phyloP scores from a whole-genome alignment of 2,113 vertebrate genomes.

The Jaculus jaculus region DNA sequence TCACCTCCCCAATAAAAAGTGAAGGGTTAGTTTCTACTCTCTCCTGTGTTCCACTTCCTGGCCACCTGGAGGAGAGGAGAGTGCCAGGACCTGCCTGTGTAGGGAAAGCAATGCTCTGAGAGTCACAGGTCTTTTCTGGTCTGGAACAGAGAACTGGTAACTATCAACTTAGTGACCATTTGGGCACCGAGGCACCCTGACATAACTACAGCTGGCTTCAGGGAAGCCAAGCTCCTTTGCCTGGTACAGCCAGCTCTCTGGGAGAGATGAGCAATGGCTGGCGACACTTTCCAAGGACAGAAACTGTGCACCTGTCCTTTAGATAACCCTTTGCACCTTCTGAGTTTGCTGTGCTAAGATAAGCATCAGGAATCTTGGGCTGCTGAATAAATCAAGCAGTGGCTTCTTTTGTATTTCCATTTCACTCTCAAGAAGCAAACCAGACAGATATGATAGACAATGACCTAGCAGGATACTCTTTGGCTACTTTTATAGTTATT shows the following conservation, averaged over 20 bases:
- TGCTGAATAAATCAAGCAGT: constrained; percentile 70
- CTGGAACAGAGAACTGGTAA: accelerated
- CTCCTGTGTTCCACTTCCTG: background rate
- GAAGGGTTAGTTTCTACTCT: background rate
- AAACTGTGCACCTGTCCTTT: constrained; percentile 73
- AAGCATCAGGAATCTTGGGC: constrained; percentile 64
- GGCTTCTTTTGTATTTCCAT: constrained; percentile 49
- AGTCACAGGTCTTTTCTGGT: background rate
- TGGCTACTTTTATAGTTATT: background rate
- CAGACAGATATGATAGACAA: background rate
- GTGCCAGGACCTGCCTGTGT: background rate
- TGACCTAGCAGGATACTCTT: background rate
- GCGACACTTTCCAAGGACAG: constrained; percentile 65
- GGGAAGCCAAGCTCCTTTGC: background rate
- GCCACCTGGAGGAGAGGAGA: background rate
- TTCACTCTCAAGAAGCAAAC: background rate
- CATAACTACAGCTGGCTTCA: background rate
- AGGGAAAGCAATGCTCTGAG: accelerated
- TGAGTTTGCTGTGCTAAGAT: constrained; percentile 49
- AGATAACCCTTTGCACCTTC: constrained; percentile 75
- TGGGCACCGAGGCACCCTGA: background rate
- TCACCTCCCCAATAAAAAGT: background rate
- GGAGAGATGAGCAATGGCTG: constrained; percentile 17
- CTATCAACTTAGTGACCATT: background rate
- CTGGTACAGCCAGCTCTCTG: background rate